Evolutionary conservation across 2,888 invertebrate species (phyloP).

Genomic region (Steinernema carpocapsae): DNA sequence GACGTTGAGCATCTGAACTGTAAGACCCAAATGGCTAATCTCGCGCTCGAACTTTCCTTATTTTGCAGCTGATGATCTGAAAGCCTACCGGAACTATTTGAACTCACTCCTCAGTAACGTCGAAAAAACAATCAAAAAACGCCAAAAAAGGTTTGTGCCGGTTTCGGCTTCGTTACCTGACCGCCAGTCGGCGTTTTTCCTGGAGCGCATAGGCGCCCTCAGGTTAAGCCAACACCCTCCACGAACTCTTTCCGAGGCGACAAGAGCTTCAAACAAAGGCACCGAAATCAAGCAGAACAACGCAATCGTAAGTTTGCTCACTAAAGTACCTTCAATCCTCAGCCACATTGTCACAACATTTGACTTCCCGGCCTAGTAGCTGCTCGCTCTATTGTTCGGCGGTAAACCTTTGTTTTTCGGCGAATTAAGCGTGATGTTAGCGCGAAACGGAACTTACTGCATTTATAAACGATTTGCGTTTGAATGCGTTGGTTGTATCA

Average conservation of each 20-base stretch:
- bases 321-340: too few species aligned
- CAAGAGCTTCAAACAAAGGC: not conserved
- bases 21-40: too few species aligned
- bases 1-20: not conserved
- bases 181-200: slow-evolving; percentile 52
- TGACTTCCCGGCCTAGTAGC: not conserved
- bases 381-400: not conserved
- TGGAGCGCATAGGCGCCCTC: slow-evolving; percentile 52
- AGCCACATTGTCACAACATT: not conserved
- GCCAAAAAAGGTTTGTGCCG: slow-evolving; percentile 42
- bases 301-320: slow-evolving; percentile 34
- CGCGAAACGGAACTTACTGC: slow-evolving; percentile 4
- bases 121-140: slow-evolving; percentile 38
- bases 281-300: slow-evolving; percentile 39
- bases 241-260: slow-evolving; percentile 4
- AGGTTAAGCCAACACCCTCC: slow-evolving; percentile 42
- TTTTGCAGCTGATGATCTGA: slow-evolving; percentile 1
- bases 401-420: too few species aligned
- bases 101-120: slow-evolving; percentile 37
- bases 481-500: not conserved
- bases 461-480: slow-evolving; percentile 21
- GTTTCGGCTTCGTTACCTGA: slow-evolving; percentile 56
- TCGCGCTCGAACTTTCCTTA: too few species aligned
- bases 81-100: slow-evolving; percentile 37
- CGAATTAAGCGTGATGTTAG: not conserved